phyloP scores from a whole-genome alignment of 2,113 vertebrate genomes.

The Ictalurus furcatus region DNA sequence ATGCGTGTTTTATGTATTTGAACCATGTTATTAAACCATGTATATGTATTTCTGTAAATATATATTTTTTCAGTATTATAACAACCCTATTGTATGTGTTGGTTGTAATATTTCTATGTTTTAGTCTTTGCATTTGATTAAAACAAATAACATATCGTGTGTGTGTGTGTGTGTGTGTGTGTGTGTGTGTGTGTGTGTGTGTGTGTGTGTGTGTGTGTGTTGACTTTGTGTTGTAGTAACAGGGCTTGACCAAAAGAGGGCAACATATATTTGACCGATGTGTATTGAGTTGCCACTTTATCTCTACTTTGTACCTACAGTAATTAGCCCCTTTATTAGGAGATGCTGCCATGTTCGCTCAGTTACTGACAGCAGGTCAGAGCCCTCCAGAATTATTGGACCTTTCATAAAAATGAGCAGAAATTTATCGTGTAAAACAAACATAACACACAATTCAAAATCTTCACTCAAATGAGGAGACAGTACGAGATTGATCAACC shows the following conservation, averaged over 20 bases:
- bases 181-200: too few relatives aligned
- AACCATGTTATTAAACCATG: conserved; percentile 42
- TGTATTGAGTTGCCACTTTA: neutral
- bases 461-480: neutral
- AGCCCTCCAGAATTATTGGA: neutral
- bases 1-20: conserved; percentile 25
- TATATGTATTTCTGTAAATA: conserved; percentile 19
- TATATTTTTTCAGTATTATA: conserved; percentile 2
- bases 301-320: neutral
- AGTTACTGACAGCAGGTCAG: neutral
- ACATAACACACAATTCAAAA: neutral
- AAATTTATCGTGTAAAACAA: neutral
- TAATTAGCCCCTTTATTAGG: neutral
- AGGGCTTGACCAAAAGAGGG: conserved; percentile 44
- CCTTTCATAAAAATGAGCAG: neutral
- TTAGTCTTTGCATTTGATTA: conserved; percentile 35
- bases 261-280: conserved; percentile 11
- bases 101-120: conserved; percentile 24
- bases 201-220: neutral
- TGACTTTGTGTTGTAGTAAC: neutral
- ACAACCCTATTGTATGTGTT: neutral
- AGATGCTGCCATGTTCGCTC: neutral
- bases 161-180: neutral
- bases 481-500: neutral
- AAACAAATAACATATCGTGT: conserved; percentile 22